Base-by-base conservation (phyloP, 2,113 vertebrate genomes). In the Fukomys damarensis region DNA sequence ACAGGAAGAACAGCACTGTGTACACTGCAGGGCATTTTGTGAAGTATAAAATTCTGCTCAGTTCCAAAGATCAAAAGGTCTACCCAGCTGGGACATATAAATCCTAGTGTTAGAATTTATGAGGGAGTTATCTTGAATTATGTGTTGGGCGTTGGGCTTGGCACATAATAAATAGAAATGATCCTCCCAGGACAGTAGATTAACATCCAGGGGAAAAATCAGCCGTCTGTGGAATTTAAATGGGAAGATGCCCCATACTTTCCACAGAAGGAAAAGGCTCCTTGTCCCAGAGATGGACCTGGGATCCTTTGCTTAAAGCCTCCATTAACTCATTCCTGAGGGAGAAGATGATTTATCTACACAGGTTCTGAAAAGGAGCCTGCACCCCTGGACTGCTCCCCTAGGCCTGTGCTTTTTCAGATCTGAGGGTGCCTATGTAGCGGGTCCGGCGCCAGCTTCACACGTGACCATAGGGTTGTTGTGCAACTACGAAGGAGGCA, bases 81-180 rank as follows among this genome's bases (percentile, higher is more conserved):
- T 79, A 86, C 91, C 93, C 97, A 97, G 97, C 94, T 98, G 97
- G 97, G 89, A 86, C 88, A 66, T 93, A 97, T 97, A 95, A 97
- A 97, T 91, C 93, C 77, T 70, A 83, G 86, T 14, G 49, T 35
- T n/a, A 89, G 93, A 96, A 95, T 96, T 97, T 96, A 96, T 86
- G 92, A 96, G 65, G 54, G 91, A 54, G 91, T 97, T 97, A 98
- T 97, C 94, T 96, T 96, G 96, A 97, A 83, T 98, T 96, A 97
- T 96, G 93, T 93, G 82, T 81, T 83, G 97, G 93, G 95, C 86
- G 93, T 96, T 83, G 91, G 91, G 54, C 91, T 94, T 96, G 97
- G 72, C 95, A 98, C 96, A 22, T 95, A 91, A 95, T 97, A 97
- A 97, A 96, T 97, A 95, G 86, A 93, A 96, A 93, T 77, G 70